These are phyloP conservation scores for Apaloderma vittatum DNA, from an alignment of 2,113 vertebrate genomes.

Conservation along the genomic window DNA sequence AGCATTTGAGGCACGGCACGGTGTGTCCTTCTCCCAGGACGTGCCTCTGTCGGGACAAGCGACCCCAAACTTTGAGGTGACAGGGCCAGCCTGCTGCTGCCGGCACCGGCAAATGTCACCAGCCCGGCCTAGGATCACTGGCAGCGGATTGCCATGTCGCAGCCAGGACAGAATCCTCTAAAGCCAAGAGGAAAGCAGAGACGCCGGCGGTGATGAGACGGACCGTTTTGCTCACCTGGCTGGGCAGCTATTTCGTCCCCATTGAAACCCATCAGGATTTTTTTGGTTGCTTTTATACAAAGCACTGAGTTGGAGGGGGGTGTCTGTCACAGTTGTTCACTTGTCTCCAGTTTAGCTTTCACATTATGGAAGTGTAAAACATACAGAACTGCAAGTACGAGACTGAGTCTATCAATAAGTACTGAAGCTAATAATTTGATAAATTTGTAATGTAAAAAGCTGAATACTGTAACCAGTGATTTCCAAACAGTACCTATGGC, in stretches of 20 bases:
- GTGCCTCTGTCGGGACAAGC: background rate
- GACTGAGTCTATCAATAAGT: background rate
- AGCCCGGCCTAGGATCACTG: accelerated
- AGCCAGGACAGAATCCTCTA: background rate
- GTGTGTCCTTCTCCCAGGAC: background rate
- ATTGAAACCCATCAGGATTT: conserved; percentile 46
- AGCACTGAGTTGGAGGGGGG: conserved; percentile 16
- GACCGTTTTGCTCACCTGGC: conserved; percentile 51
- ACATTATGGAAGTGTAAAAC: conserved; percentile 53
- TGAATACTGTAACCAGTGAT: background rate
- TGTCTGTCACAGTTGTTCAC: conserved; percentile 54
- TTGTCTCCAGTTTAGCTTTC: conserved; percentile 39
- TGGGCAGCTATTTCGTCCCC: conserved; percentile 64
- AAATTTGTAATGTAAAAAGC: background rate
- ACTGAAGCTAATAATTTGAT: background rate
- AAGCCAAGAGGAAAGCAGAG: background rate
- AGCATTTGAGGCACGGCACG: background rate
- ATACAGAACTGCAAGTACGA: conserved; percentile 45
- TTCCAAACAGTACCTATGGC: background rate
- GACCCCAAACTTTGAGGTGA: accelerated
- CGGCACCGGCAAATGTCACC: background rate
- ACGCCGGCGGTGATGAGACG: background rate
- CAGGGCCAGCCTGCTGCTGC: background rate
- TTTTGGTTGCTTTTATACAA: conserved; percentile 51
- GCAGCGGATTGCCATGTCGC: background rate